Base-by-base conservation (phyloP, 2,888 invertebrate genomes). In the Brachyptera putata region DNA sequence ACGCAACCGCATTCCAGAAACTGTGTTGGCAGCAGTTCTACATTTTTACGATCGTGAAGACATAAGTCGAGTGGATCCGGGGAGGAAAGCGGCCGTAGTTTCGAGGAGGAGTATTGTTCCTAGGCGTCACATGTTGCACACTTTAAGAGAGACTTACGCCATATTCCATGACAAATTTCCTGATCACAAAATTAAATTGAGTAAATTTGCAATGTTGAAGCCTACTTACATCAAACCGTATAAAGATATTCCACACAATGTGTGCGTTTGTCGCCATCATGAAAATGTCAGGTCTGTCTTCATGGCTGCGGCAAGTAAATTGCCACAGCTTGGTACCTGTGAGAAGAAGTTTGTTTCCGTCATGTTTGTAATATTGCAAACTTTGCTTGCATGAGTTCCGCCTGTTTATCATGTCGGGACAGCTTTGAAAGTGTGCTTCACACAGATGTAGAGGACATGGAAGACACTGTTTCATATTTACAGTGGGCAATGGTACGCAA, bases 161-260 rank as follows among this genome's bases (percentile, higher is more conserved):
- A 16, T 43, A 18, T 43, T 43, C 43, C 3, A 3, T 14, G 43
- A 43, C 2, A 21, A 43, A 11, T 18, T 18, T 43, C 43, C 43
- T 4, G 43, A 43, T 5, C 14, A 5, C 2, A 43, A 43, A 43
- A 34, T 50, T 14, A 16, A 18, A 14, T n/a, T 30, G 14, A 30
- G 30, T 30, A 30, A 25, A 16, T 50, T 50, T 50, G 50, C 50
- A 14, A 14, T 34, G n/a, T 30, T 50, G 34, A n/a, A 34, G 11
- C 50, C 50, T n/a, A 4, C 16, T 14, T 11, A 50, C 16, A 16
- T 50, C 1, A 50, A 50, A 18, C 30, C 26, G 2, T 50, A 50
- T 26, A 50, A 50, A 30, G 50, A 43, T 11, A 43, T 43, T 43
- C 43, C 43, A 4, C 43, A 43, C 43, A 43, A 43, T 43, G 43